phyloP scores from a whole-genome alignment of 2,113 vertebrate species.

The Chrysochloris asiatica region DNA sequence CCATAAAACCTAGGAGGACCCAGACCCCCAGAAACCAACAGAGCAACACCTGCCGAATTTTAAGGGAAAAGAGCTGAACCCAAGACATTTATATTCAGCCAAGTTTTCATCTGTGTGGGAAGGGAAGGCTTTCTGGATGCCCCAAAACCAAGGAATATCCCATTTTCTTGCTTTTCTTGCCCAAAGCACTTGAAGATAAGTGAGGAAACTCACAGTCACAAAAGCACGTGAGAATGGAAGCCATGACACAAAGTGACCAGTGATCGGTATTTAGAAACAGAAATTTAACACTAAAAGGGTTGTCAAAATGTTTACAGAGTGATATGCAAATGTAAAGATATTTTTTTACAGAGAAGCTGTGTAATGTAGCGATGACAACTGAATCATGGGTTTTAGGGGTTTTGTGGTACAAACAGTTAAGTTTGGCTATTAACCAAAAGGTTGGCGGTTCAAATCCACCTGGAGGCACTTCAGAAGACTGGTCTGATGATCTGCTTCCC shows the following conservation, averaged over 20 bases:
- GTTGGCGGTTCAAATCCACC: neutral
- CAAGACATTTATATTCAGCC: fast-evolving
- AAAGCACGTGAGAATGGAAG: neutral
- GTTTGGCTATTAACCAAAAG: neutral
- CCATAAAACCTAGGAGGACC: fast-evolving
- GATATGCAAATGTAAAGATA: too few species aligned
- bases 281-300: too few species aligned
- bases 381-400: neutral
- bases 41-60: fast-evolving
- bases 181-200: neutral
- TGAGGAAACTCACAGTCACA: neutral
- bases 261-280: fast-evolving
- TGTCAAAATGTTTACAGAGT: too few species aligned
- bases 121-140: too few species aligned
- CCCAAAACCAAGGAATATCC: neutral
- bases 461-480: neutral
- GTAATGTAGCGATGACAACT: neutral
- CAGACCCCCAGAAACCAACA: fast-evolving
- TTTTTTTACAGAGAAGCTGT: neutral
- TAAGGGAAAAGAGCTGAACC: neutral
- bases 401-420: neutral
- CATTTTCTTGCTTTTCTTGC: too few species aligned
- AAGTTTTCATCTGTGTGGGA: too few species aligned
- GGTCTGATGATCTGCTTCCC: neutral
- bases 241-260: fast-evolving